Percentiles rank a stretch among this genome's conserved stretches.
These are phyloP conservation scores for Phaedon cochleariae DNA, from an alignment of 2,888 invertebrate species.

Conservation along the genomic window DNA sequence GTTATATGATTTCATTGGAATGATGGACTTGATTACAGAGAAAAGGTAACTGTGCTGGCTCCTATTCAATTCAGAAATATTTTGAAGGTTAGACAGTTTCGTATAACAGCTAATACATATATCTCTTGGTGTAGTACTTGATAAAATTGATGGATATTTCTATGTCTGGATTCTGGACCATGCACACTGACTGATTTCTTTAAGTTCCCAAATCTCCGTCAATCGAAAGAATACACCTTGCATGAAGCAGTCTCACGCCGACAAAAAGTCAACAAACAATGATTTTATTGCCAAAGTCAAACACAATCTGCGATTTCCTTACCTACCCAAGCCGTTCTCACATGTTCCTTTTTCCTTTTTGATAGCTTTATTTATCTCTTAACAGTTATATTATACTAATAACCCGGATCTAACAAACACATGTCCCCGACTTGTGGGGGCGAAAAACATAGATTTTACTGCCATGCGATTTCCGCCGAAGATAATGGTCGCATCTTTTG, in stretches of 20 bases:
- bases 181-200: too few species aligned
- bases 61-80: too few species aligned
- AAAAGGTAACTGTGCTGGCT: too few species aligned
- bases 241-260: neutral
- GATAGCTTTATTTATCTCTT: slow-evolving; percentile 44
- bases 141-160: too few species aligned
- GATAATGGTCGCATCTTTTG: slow-evolving; percentile 52
- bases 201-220: too few species aligned
- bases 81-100: too few species aligned
- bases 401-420: slow-evolving; percentile 52
- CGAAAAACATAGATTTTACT: slow-evolving; percentile 40
- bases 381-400: slow-evolving; percentile 51
- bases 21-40: too few species aligned
- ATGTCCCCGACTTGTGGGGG: slow-evolving; percentile 48
- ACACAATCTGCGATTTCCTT: slow-evolving; percentile 32
- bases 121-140: too few species aligned
- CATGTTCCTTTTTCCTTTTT: slow-evolving; percentile 39
- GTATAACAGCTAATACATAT: too few species aligned
- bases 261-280: slow-evolving; percentile 43
- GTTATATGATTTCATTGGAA: too few species aligned
- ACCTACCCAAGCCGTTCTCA: slow-evolving; percentile 37
- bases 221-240: too few species aligned
- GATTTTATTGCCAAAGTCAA: slow-evolving; percentile 46
- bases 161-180: too few species aligned
- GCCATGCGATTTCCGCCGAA: slow-evolving; percentile 52